These are phyloP conservation scores for Styela plicata DNA, from an alignment of 23 tunicate species.

Conservation along the genomic window DNA sequence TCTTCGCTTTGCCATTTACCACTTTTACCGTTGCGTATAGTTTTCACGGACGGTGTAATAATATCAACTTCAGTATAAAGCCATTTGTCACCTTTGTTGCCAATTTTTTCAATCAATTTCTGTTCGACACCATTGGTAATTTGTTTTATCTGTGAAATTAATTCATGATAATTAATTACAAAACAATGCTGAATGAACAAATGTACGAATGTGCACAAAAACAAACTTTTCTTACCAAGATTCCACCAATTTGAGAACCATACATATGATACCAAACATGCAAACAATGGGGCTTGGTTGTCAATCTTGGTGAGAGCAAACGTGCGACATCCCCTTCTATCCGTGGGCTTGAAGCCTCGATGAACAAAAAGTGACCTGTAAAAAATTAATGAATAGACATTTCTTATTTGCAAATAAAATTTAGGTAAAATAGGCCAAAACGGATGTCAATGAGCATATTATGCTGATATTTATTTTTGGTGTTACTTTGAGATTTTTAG, in stretches of 20 bases:
- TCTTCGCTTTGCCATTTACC: neutral
- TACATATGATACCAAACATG: conserved; percentile 94
- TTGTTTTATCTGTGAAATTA: conserved; percentile 41
- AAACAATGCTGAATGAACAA: neutral
- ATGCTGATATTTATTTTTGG: neutral
- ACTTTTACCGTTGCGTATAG: neutral
- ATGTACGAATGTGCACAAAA: neutral
- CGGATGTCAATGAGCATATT: neutral
- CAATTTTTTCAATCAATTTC: conserved; percentile 40
- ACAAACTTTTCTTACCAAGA: conserved; percentile 73
- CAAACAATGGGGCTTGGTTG: conserved; percentile 68
- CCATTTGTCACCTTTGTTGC: conserved; percentile 80
- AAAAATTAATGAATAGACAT: too few species aligned
- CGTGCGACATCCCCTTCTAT: conserved; percentile 60
- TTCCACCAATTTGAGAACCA: conserved; percentile 76
- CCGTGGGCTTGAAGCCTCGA: conserved; percentile 96
- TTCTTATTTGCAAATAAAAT: too few species aligned
- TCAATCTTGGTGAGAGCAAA: conserved; percentile 63
- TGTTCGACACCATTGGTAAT: conserved; percentile 27
- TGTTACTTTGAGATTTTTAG: too few species aligned
- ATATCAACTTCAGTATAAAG: conserved; percentile 48
- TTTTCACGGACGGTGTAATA: conserved; percentile 30
- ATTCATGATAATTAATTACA: neutral
- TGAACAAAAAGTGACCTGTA: conserved; percentile 74
- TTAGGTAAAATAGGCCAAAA: conserved; percentile 1